A percentile compares a stretch with the other conserved stretches of the same genome.
Conservation (phyloP, 2,113 vertebrate genomes). For the Sylvietta virens region DNA sequence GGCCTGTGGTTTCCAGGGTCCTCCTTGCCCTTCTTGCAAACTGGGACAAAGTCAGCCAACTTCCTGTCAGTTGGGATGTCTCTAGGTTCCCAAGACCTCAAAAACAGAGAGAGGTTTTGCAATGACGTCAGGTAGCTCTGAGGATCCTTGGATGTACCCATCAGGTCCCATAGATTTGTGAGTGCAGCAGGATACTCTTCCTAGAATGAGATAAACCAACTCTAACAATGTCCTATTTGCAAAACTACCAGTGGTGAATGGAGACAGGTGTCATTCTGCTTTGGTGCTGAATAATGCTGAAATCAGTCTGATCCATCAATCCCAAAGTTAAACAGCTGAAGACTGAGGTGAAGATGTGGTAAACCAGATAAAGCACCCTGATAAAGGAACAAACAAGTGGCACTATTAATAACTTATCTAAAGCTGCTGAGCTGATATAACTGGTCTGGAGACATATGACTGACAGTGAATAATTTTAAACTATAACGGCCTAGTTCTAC, state of each 20-base stretch:
- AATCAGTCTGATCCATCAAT: neutral
- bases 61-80: neutral
- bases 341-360: neutral
- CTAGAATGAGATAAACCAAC: neutral
- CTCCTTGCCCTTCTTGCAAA: neutral
- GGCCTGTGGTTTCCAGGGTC: neutral
- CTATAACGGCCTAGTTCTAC: too few species aligned
- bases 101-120: neutral
- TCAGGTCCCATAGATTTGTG: neutral
- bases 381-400: neutral
- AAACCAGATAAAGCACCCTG: neutral
- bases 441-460: neutral
- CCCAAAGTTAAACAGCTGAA: neutral
- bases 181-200: neutral
- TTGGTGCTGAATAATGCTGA: neutral
- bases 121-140: neutral
- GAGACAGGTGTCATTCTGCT: neutral
- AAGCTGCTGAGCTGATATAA: neutral
- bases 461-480: neutral
- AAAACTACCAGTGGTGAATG: neutral
- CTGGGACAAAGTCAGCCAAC: fast-evolving
- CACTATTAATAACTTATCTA: neutral
- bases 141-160: neutral
- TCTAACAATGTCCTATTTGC: neutral
- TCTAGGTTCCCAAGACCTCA: neutral